Evolutionary conservation across 2,797 vertebrate genomes (phyloP).

Genomic region (Poecile montanus): DNA sequence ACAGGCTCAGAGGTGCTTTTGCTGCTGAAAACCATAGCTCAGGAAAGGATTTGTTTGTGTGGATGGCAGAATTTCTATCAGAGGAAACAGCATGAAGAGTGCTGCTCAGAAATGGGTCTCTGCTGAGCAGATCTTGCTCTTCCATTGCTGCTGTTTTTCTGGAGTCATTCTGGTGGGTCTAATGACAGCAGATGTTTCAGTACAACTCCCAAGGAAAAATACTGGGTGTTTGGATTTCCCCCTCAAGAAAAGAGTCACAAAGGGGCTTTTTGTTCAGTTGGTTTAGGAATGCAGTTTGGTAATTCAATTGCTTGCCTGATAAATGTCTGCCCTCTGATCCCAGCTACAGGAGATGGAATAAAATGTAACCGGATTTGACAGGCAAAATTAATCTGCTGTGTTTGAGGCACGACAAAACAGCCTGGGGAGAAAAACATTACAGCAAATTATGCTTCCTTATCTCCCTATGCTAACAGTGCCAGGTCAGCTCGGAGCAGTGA

Average conservation of each 20-base stretch:
- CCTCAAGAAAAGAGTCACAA: not conserved
- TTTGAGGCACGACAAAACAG: slow-evolving; percentile 41
- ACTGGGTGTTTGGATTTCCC: not conserved
- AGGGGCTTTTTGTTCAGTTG: slow-evolving; percentile 6
- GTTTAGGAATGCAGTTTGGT: slow-evolving; percentile 49
- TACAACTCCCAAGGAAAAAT: not conserved
- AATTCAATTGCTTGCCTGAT: slow-evolving; percentile 58
- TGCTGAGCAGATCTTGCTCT: not conserved
- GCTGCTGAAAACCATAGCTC: not conserved
- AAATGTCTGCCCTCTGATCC: slow-evolving; percentile 62
- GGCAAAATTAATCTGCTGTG: slow-evolving; percentile 46
- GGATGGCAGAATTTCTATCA: not conserved
- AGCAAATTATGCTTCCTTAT: slow-evolving; percentile 49
- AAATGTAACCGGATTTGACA: slow-evolving; percentile 63
- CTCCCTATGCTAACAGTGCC: not conserved
- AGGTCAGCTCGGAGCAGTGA: not conserved
- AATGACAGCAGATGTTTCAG: slow-evolving; percentile 8
- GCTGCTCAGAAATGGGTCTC: not conserved
- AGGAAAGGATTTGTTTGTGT: not conserved
- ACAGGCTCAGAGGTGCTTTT: not conserved
- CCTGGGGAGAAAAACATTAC: slow-evolving; percentile 37
- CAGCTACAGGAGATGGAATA: slow-evolving; percentile 50
- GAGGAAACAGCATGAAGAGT: not conserved
- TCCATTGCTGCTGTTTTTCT: not conserved
- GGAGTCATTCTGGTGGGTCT: not conserved